Percentiles rank a stretch among this genome's conserved stretches.
Conservation (phyloP, 2,113 vertebrate genomes). For the Silurus glanis region DNA sequence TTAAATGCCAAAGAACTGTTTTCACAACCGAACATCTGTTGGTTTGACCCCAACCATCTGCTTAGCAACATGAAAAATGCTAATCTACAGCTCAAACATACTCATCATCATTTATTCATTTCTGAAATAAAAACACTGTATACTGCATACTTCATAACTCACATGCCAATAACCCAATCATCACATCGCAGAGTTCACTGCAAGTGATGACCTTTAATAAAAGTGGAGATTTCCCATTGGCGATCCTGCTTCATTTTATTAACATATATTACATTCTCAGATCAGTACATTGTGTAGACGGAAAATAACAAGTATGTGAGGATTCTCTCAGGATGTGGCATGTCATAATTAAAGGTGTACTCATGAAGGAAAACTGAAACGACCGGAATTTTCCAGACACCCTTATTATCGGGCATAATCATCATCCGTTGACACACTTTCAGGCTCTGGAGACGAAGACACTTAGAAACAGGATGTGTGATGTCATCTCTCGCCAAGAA, state of each 20-base stretch:
- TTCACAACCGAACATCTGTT: background rate
- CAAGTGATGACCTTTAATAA: background rate
- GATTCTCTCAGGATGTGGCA: background rate
- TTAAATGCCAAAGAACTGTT: background rate
- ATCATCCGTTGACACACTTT: background rate
- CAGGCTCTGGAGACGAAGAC: background rate
- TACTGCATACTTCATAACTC: background rate
- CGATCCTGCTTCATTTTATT: background rate
- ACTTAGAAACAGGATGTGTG: background rate
- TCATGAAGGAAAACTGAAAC: background rate
- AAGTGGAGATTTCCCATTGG: background rate
- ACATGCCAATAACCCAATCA: background rate
- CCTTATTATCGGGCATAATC: background rate
- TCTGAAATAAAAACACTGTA: background rate
- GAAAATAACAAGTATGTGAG: background rate
- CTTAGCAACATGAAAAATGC: constrained; percentile 5
- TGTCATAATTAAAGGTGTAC: background rate
- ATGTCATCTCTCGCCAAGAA: background rate
- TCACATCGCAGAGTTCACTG: background rate
- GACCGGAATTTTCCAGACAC: background rate
- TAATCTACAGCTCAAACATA: background rate
- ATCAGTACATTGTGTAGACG: background rate
- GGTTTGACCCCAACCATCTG: background rate
- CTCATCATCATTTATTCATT: background rate
- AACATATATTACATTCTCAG: background rate